A percentile compares a stretch with the other conserved stretches of the same genome.
These are phyloP conservation scores for Theonella swinhoei DNA, from an alignment of 37 sponge, comb jelly and placozoan species.

Conservation along the genomic window DNA sequence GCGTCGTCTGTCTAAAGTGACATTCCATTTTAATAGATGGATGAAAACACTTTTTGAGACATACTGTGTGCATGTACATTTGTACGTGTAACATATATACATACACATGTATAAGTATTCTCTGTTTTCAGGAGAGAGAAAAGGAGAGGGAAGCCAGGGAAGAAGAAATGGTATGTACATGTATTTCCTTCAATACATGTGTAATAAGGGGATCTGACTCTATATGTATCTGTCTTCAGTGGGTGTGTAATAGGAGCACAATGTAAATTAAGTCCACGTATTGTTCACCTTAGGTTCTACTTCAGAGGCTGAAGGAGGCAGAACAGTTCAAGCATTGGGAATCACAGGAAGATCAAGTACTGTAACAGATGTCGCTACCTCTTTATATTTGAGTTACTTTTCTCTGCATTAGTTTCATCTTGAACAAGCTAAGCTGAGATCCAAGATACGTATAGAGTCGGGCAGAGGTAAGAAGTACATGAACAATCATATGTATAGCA, in stretches of 20 bases:
- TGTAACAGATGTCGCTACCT: background rate
- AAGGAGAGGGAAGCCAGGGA: conserved; percentile 89
- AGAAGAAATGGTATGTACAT: conserved; percentile 81
- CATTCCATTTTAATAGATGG: too few relatives aligned
- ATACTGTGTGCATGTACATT: conserved; percentile 10
- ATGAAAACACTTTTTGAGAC: too few relatives aligned
- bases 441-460: conserved; percentile 86
- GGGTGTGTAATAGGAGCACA: background rate
- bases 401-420: conserved; percentile 81
- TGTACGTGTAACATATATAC: too few relatives aligned
- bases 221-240: too few relatives aligned
- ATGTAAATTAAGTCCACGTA: background rate
- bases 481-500: too few relatives aligned
- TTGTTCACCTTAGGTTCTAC: conserved; percentile 28
- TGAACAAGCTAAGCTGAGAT: conserved; percentile 92
- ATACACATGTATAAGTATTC: background rate
- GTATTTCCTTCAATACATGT: too few relatives aligned
- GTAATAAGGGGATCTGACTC: too few relatives aligned
- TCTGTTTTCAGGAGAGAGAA: conserved; percentile 79
- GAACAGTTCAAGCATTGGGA: conserved; percentile 98
- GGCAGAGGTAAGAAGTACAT: conserved; percentile 85
- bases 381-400: background rate
- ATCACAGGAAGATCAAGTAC: conserved; percentile 90
- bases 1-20: too few relatives aligned
- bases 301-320: conserved; percentile 93